Base-by-base conservation (phyloP, 64 coral and sea anemone genomes). In the Catalaphyllia jardinei region DNA sequence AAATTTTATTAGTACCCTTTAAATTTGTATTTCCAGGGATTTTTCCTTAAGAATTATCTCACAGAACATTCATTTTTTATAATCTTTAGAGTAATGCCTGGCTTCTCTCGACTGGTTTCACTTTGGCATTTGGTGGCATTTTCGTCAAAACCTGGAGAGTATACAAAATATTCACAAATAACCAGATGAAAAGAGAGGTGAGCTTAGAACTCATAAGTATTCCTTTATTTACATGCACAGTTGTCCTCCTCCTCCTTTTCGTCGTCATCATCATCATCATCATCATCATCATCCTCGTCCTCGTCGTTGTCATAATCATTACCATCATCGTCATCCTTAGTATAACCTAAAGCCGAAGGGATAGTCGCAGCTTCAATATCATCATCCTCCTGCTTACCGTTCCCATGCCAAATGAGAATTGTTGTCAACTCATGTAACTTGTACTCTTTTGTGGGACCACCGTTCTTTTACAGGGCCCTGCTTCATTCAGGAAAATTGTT, bases 141-240 rank as follows among this genome's bases (percentile, higher is more conserved):
- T 94, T 94, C 10, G 82, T 82, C 2, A 94, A 94, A 74, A 94
- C 93, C 10, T 94, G 87, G 79, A 83, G 93, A 20, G 93, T 94
- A 25, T 94, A 94, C 83, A 94, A 91, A 62, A 94, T 94, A 67
- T 94, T 94, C 57, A 94, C 93, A 38, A 94, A 94, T 80, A 79
- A 79, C 20, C 74, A 89, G 22, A 81, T 94, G 63, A 86, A 91
- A 85, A 94, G 59, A 61, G 93, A 94, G 27, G 92, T 94, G 67
- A 79, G 79, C 60, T 46, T 33, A 77, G 28, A 11, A 1, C 10
- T 51, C 7, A 22, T 10, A 24, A 76, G 2, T 24, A 10, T 27
- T 24, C 65, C 20, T n/a, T 24, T n/a, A 10, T 27, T 25, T 25
- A 12, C 22, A 27, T 27, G 22, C 65, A 27, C 22, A 29, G 10